Evolutionary conservation across 2,888 invertebrate species (phyloP).

Genomic region (Drosophila flavopinicola): DNA sequence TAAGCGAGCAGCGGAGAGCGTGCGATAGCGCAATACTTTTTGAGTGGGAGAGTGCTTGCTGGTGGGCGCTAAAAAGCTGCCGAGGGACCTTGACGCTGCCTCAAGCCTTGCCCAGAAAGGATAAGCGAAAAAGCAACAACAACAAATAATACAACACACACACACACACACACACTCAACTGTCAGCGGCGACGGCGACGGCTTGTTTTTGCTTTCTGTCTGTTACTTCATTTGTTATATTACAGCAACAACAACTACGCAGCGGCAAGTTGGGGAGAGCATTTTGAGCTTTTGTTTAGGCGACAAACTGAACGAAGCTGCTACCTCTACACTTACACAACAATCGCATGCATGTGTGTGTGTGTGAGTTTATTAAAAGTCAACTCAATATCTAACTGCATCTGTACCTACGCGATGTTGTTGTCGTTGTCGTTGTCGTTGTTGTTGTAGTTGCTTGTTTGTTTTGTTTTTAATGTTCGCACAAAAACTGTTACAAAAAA

Average conservation of each 20-base stretch:
- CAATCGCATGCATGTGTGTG: not conserved
- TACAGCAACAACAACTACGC: conserved; percentile 51
- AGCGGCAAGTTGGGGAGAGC: conserved; percentile 31
- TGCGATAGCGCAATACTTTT: conserved; percentile 9
- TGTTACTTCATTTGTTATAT: conserved; percentile 25
- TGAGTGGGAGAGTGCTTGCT: conserved; percentile 15
- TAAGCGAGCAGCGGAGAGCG: conserved; percentile 3
- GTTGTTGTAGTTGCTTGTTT: not conserved
- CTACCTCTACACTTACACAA: conserved; percentile 24
- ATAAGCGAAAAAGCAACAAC: conserved; percentile 31
- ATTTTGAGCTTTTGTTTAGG: conserved; percentile 39
- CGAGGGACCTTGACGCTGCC: conserved; percentile 36
- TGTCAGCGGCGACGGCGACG: not conserved
- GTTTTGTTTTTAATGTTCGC: conserved; percentile 22
- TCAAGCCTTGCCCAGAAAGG: conserved; percentile 46
- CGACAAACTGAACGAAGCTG: conserved; percentile 52
- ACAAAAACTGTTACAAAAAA: conserved; percentile 20
- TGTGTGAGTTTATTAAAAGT: not conserved
- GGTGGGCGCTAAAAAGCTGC: conserved; percentile 27
- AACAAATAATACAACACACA: not conserved
- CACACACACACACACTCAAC: conserved; percentile 5
- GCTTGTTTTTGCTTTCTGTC: not conserved
- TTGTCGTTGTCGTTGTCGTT: not conserved
- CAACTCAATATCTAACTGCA: not conserved
- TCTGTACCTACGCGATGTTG: conserved; percentile 1